Percentiles rank a stretch among this genome's conserved stretches.
phyloP scores from a whole-genome alignment of 2,797 vertebrate species.

The Carapus acus region DNA sequence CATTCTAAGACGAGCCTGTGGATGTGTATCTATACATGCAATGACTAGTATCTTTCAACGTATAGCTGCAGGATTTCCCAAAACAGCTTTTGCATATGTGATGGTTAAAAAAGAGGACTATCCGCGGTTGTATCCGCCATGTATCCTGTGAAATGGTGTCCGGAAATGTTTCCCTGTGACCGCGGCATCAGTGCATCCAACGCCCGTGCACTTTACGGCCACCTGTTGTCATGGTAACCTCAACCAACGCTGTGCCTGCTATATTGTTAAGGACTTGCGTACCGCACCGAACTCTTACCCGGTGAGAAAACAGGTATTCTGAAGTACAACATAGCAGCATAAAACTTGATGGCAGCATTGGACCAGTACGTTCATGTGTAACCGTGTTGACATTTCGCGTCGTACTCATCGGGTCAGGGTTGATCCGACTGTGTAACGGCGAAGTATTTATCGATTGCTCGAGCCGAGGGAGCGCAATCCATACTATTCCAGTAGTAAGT shows the following conservation, averaged over 20 bases:
- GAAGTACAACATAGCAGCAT: too few relatives aligned
- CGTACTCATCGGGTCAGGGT: too few relatives aligned
- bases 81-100: slow-evolving; percentile 22
- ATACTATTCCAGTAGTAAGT: too few relatives aligned
- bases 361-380: too few relatives aligned
- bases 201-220: neutral
- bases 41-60: slow-evolving; percentile 31
- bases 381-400: too few relatives aligned
- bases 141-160: neutral
- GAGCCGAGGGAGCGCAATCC: too few relatives aligned
- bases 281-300: too few relatives aligned
- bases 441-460: too few relatives aligned
- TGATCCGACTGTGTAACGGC: too few relatives aligned
- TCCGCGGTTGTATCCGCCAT: neutral
- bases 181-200: neutral
- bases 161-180: neutral
- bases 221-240: slow-evolving; percentile 42
- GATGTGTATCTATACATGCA: slow-evolving; percentile 18
- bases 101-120: slow-evolving; percentile 42
- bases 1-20: neutral
- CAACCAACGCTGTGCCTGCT: slow-evolving; percentile 1
- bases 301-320: too few relatives aligned
- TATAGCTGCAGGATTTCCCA: slow-evolving; percentile 29
- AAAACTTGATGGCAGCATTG: too few relatives aligned
- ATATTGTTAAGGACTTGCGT: too few relatives aligned